Evolutionary conservation across 2,888 invertebrate genomes (phyloP).

Genomic region (Epinotia nisella): DNA sequence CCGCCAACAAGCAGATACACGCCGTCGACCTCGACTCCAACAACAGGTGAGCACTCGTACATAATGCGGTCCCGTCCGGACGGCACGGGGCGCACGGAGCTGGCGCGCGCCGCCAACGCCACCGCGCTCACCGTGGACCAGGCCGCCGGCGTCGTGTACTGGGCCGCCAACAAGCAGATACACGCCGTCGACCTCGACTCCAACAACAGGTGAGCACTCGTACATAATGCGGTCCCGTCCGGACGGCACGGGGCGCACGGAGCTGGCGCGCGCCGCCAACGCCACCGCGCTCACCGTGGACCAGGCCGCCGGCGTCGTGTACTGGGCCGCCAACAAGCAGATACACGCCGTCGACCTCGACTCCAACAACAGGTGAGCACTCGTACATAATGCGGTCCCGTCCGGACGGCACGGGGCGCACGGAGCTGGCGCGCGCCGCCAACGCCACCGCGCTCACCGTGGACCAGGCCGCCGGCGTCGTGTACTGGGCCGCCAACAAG

Average conservation of each 20-base stretch:
- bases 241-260: too few relatives aligned
- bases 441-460: conserved; percentile 10
- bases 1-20: conserved; percentile 91
- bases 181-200: conserved; percentile 93
- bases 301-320: conserved; percentile 88
- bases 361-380: conserved; percentile 90
- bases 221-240: too few relatives aligned
- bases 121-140: conserved; percentile 89
- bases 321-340: conserved; percentile 92
- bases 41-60: too few relatives aligned
- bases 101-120: too few relatives aligned
- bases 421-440: too few relatives aligned
- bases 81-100: too few relatives aligned
- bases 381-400: too few relatives aligned
- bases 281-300: conserved; percentile 88
- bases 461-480: conserved; percentile 87
- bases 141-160: conserved; percentile 90
- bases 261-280: too few relatives aligned
- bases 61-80: too few relatives aligned
- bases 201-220: conserved; percentile 89
- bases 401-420: too few relatives aligned
- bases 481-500: conserved; percentile 94
- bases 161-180: conserved; percentile 92
- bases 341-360: conserved; percentile 93
- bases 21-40: conserved; percentile 92